A percentile compares a stretch with the other conserved stretches of the same genome.
These are phyloP conservation scores for Sebastes diaconus DNA, from an alignment of 2,797 vertebrate species.

Conservation along the genomic window DNA sequence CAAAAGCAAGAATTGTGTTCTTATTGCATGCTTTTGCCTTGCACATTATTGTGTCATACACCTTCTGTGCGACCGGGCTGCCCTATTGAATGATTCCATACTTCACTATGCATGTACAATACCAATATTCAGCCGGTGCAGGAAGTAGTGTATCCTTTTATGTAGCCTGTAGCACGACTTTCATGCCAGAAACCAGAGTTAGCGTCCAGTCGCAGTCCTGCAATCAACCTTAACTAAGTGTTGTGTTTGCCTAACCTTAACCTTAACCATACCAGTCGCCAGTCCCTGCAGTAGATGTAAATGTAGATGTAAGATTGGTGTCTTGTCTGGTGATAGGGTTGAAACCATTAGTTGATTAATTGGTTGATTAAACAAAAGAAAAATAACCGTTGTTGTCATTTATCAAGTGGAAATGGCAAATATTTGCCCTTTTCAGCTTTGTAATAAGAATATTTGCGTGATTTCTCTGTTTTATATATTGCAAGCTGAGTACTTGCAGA, in stretches of 20 bases:
- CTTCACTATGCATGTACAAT: no score
- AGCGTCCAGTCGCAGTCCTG: background rate
- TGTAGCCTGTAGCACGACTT: background rate
- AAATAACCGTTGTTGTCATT: no score
- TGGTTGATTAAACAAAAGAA: background rate
- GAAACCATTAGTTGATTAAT: background rate
- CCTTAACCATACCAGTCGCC: no score
- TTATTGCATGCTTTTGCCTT: no score
- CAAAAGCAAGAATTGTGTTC: no score
- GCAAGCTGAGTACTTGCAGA: background rate
- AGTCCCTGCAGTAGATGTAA: background rate
- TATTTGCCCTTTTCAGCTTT: no score
- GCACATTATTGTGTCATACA: no score
- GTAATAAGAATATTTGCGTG: background rate
- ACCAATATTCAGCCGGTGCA: no score
- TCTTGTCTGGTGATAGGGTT: background rate
- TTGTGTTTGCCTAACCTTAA: background rate
- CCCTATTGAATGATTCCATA: no score
- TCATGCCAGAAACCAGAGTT: background rate
- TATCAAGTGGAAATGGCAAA: no score
- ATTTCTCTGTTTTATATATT: background rate
- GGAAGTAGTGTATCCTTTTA: background rate
- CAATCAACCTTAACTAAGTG: background rate
- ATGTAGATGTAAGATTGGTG: background rate
- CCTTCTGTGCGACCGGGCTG: no score